phyloP scores from a whole-genome alignment of 2,797 vertebrate genomes.

The Pseudomugil tenellus region DNA sequence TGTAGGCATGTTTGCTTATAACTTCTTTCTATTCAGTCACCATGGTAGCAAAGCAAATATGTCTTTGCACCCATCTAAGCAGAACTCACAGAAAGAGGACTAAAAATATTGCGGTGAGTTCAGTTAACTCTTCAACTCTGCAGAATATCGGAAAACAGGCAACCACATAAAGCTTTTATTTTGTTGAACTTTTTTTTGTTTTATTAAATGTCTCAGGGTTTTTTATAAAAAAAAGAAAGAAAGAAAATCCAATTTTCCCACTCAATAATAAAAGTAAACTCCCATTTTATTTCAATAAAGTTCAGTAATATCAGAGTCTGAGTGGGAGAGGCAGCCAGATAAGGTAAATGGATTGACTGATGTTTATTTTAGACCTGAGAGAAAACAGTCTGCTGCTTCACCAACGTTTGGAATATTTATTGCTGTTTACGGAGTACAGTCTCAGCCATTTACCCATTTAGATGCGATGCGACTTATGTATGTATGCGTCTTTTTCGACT shows the following conservation, averaged over 20 bases:
- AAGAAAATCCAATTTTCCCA: background rate
- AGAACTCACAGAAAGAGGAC: constrained; percentile 44
- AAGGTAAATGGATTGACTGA: constrained; percentile 40
- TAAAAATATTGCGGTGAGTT: constrained; percentile 69
- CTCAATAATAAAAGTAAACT: constrained; percentile 11
- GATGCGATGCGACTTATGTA: background rate
- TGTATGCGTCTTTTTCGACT: background rate
- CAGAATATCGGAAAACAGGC: constrained; percentile 45
- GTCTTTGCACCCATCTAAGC: constrained; percentile 45
- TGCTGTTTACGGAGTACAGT: constrained; percentile 53
- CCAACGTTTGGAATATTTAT: constrained; percentile 70
- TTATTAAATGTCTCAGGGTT: constrained; percentile 43
- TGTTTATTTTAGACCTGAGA: constrained; percentile 55
- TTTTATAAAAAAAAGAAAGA: background rate
- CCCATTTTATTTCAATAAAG: constrained; percentile 42
- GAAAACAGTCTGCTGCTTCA: constrained; percentile 32
- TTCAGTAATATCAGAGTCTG: constrained; percentile 15
- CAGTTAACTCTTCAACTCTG: constrained; percentile 63
- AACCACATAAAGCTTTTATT: constrained; percentile 10
- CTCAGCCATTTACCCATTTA: background rate
- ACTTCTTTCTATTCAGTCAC: constrained; percentile 64
- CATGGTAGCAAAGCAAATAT: constrained; percentile 62
- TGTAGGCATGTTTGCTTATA: constrained; percentile 47
- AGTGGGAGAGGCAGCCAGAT: background rate
- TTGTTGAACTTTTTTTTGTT: constrained; percentile 17